Conservation (phyloP, 2,797 vertebrate genomes). For the Urocyon cinereoargenteus region DNA sequence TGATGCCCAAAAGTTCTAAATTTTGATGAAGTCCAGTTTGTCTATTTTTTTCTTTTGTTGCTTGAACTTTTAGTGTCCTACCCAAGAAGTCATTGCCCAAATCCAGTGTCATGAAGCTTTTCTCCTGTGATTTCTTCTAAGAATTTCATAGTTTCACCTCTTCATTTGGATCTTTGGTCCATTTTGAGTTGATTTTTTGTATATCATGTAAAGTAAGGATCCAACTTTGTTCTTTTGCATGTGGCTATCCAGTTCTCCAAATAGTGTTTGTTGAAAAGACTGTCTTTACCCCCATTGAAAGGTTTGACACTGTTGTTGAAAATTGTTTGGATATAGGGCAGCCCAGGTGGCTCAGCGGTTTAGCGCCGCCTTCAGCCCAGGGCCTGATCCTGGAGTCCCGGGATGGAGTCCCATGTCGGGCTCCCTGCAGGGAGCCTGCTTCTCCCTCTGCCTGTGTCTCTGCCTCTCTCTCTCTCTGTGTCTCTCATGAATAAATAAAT, state of each 20-base stretch:
- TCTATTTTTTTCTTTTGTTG: background rate
- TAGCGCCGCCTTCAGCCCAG: too few species aligned
- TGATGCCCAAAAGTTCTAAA: background rate
- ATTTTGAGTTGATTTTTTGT: background rate
- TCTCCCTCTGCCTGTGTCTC: too few species aligned
- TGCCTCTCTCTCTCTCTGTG: too few species aligned
- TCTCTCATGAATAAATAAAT: too few species aligned
- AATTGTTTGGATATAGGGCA: background rate
- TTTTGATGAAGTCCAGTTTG: background rate
- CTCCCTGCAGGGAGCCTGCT: too few species aligned
- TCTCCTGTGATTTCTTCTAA: background rate
- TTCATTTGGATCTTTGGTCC: background rate
- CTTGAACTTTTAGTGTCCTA: background rate
- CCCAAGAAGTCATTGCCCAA: background rate
- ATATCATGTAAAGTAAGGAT: background rate
- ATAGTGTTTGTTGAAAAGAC: background rate
- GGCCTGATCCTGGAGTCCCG: too few species aligned
- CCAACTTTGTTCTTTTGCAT: background rate
- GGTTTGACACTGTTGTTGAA: background rate
- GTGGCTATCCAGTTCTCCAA: background rate
- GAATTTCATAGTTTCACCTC: background rate
- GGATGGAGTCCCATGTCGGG: too few species aligned
- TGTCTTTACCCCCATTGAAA: background rate
- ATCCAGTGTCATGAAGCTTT: background rate
- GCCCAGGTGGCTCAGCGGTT: too few species aligned